phyloP scores from a whole-genome alignment of 2,113 vertebrate genomes.

The Hylia prasina region DNA sequence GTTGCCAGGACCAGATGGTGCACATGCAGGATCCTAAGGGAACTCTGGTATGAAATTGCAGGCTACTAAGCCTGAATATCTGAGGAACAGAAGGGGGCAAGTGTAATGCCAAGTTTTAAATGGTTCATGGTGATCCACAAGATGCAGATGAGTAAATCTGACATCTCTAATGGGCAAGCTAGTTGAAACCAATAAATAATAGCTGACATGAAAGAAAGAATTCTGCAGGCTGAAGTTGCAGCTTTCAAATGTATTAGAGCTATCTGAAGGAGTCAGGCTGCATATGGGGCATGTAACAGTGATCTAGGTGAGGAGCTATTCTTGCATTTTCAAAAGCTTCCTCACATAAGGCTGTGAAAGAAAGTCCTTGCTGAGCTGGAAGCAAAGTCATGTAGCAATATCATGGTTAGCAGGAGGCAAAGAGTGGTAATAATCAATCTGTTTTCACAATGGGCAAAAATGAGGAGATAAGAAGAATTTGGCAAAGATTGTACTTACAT shows the following conservation, averaged over 20 bases:
- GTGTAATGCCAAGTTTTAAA: conserved; percentile 29
- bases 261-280: background rate
- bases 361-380: background rate
- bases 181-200: background rate
- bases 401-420: background rate
- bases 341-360: background rate
- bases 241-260: background rate
- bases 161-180: background rate
- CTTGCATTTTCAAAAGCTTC: background rate
- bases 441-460: background rate
- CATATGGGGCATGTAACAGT: background rate
- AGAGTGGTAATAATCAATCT: background rate
- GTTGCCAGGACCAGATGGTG: conserved; percentile 49
- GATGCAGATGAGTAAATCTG: conserved; percentile 12
- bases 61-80: conserved; percentile 14
- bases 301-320: background rate
- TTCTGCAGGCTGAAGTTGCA: background rate
- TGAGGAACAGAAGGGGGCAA: conserved; percentile 39
- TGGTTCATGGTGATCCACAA: background rate
- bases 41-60: background rate
- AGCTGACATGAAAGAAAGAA: background rate
- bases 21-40: background rate
- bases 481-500: background rate
- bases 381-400: background rate
- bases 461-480: background rate